Base-by-base conservation (phyloP, 1,140 invertebrate species). In the Drosophila sucinea region DNA sequence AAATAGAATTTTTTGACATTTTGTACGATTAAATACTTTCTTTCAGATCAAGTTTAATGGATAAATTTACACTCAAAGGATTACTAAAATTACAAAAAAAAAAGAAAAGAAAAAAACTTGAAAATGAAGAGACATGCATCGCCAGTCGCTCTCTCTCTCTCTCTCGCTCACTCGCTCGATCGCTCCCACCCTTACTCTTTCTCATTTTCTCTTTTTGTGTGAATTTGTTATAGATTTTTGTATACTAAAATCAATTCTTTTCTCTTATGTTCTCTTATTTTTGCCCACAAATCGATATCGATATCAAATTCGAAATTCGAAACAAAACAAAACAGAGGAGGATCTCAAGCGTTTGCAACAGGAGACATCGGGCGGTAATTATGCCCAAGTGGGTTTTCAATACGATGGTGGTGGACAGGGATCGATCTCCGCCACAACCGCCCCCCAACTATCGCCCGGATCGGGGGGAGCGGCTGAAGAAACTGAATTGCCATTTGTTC, bases 321-420 rank as follows among this genome's bases (percentile, higher is more conserved):
- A 51, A 27, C 7, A 51, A 51, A 47, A 25, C 44, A 7, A 47
- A 47, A 44, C 92, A 98, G 97, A 98, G 92, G 98, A 98, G 92
- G 97, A 98, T 92, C 93, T 97, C 86, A 98, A 98, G 92, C 93
- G 97, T 38, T 93, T 97, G 47, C 96, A 97, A 78, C 95, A 96
- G 73, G 92, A 93, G 60, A 87, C 82, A 44, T 86, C 78, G 5
- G 79, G 87, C 35, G 76, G 91, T 44, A 83, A 67, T 54, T 98
- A 98, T 85, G 95, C 95, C 61, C 96, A 97, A 92, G 96, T 98
- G 8, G 95, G 94, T 4, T 98, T 97, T 89, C 96, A 94, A 79
- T 98, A 99, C 91, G 96, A 96, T 68, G 74, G 72, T 79, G 54
- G n/a, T 56, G 35, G 56, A 41, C 58, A 68, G 7, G 47, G 54